Evolutionary conservation across 2,888 invertebrate species (phyloP), one percentile per base, ranked within the genome.

Genomic region (Anorthoa munda): DNA sequence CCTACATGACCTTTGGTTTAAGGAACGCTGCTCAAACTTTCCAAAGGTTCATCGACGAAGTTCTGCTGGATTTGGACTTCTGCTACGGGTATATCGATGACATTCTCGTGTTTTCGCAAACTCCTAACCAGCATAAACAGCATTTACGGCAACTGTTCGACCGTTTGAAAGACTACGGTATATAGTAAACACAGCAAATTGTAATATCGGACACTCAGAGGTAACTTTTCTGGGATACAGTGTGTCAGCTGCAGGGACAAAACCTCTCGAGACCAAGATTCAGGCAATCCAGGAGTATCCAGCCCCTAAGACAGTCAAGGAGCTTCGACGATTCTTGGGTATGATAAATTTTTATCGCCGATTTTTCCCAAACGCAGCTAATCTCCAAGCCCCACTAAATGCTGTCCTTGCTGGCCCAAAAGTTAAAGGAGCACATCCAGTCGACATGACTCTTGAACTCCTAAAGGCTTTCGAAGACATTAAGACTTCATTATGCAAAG

Each of bases 241-340:
- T 12, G 66, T 66, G 0, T 23, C 66, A 23, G 55, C 55, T 0
- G 45, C 11, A 55, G 66, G 66, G 2, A 66, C 23, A 1, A 45
- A 23, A 11, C 66, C 66, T 5, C 23, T 45, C 0, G 0, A 45
- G 13, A 1, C 55, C 2, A 55, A 66, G 13, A 12, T 66, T 2
- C 45, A 66, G 55, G 64, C 64, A 3, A 51, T 51, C 4, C 64
- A 64, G n/a, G 64, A 64, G 1, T 64, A 64, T n/a, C 64, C 64
- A 31, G 51, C 39, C 2, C 64, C 64, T 13, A 51, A 64, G 26
- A 64, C 64, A 11, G 31, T 64, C 18, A 64, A 64, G 64, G 64
- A 64, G 31, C 23, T 64, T 3, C 64, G 64, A 4, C 26, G 64
- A 31, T 64, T 64, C 7, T n/a, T 64, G 5, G 64, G 64, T 2